Percentiles rank a stretch among this genome's conserved stretches.
These are phyloP conservation scores for Dromas ardeola DNA, from an alignment of 2,113 vertebrate species.

Conservation along the genomic window DNA sequence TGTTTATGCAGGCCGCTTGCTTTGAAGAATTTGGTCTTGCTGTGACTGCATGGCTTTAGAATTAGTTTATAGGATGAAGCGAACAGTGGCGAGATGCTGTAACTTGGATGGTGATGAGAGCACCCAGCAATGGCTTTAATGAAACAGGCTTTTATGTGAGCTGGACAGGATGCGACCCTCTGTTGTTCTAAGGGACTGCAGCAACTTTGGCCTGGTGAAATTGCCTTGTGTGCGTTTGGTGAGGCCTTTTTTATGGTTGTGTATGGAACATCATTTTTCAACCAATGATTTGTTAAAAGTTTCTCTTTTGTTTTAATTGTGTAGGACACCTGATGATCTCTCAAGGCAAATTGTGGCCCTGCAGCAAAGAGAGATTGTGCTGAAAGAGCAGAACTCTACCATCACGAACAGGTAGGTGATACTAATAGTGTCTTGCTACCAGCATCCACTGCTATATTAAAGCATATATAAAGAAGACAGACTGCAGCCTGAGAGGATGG, in stretches of 20 bases:
- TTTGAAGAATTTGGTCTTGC: neutral
- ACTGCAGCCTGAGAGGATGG: neutral
- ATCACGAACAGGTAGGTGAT: conserved; percentile 84
- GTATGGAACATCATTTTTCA: neutral
- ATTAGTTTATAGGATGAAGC: neutral
- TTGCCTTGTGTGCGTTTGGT: neutral
- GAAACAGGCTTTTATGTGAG: neutral
- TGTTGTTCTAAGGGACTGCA: neutral
- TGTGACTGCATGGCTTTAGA: neutral
- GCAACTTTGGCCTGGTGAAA: neutral
- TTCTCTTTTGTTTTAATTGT: neutral
- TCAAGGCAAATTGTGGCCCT: conserved; percentile 90
- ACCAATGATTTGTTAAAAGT: neutral
- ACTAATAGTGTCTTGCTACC: neutral
- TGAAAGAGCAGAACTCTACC: conserved; percentile 89
- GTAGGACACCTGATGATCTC: conserved; percentile 93
- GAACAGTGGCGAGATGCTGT: neutral
- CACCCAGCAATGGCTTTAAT: neutral
- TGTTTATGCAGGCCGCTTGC: neutral
- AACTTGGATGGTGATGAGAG: too few species aligned
- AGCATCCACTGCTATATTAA: neutral
- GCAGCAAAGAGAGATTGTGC: conserved; percentile 88
- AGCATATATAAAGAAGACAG: neutral
- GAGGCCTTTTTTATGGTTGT: neutral
- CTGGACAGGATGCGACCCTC: neutral